These are phyloP conservation scores for Trachelus tabidus DNA, from an alignment of 2,888 invertebrate genomes.

Conservation along the genomic window DNA sequence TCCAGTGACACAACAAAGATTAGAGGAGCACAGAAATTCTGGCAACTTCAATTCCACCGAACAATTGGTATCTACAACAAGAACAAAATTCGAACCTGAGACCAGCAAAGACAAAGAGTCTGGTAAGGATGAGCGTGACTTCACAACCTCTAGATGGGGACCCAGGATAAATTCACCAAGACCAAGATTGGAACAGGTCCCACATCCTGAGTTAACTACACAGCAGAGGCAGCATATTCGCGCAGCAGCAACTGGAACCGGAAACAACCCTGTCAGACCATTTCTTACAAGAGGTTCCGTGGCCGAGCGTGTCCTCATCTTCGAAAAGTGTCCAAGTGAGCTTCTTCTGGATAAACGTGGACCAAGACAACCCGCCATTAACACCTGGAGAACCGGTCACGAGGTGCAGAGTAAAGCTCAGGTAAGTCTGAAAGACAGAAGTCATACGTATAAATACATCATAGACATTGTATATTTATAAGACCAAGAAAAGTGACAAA, in stretches of 20 bases:
- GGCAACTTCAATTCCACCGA: slow-evolving; percentile 47
- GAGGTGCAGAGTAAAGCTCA: slow-evolving; percentile 67
- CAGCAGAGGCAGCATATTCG: slow-evolving; percentile 71
- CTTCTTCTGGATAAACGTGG: slow-evolving; percentile 76
- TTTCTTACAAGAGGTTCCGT: slow-evolving; percentile 91
- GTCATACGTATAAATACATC: neutral
- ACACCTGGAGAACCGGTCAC: slow-evolving; percentile 64
- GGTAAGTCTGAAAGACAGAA: slow-evolving; percentile 59
- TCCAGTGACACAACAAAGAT: slow-evolving; percentile 63
- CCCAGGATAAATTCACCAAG: slow-evolving; percentile 60
- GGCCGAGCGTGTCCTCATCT: slow-evolving; percentile 89
- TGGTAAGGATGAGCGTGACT: slow-evolving; percentile 47
- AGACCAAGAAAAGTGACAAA: neutral
- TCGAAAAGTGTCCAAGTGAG: slow-evolving; percentile 90
- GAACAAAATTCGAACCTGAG: slow-evolving; percentile 54
- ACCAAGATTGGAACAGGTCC: slow-evolving; percentile 67
- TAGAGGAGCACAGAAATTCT: slow-evolving; percentile 66
- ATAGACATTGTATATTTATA: neutral
- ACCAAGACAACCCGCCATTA: slow-evolving; percentile 69
- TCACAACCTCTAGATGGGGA: slow-evolving; percentile 62
- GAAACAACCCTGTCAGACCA: slow-evolving; percentile 79
- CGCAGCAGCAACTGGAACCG: slow-evolving; percentile 65
- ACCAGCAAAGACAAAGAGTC: slow-evolving; percentile 34
- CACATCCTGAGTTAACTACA: slow-evolving; percentile 75
- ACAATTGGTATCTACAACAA: slow-evolving; percentile 45